Base-by-base conservation (phyloP, 2,888 invertebrate genomes). In the Brachylomia viminalis region DNA sequence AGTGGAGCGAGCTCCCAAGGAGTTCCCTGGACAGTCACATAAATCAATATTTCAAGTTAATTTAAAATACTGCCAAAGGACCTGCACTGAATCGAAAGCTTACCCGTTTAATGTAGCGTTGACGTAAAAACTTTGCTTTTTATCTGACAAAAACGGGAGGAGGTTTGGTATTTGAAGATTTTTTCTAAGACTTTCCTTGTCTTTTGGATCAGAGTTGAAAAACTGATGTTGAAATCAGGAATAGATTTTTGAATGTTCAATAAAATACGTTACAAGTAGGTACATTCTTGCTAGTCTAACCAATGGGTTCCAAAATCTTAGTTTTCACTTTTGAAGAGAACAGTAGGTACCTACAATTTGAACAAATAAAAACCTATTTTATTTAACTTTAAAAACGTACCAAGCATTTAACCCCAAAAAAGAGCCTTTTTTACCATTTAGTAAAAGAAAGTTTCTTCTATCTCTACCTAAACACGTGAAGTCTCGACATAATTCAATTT, bases 401-500 rank as follows among this genome's bases (percentile, higher is more conserved):
- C 38, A 38, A 38, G 6, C 38, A 4, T 6, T 38, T 38, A 38
- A 38, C 6, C 38, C 38, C 6, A 38, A 38, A 38, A 38, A 38
- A 6, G 38, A 6, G 4, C 6, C 6, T 38, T 38, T 38, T 38
- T 38, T 38, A 4, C 6, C 38, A 6, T 38, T 2, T 6, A 17
- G 30, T 33, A 33, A 30, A n/a, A 11, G 30, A 30, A 7, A 10
- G 0, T 13, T 17, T 72, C 54, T 75, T 33, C 90, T 85, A 68
- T 82, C 90, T 38, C 42, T 92, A 87, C 89, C 11, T 66, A 77
- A 72, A 64, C 69, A 84, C 70, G 82, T 79, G 83, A 85, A 88
- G 90, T 88, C 88, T 58, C 58, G 73, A 47, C 61, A 77, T 87
- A 86, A 95, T 95, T 94, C 92, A 93, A 94, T 94, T 94, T 94